Base-by-base conservation (phyloP, 2,888 invertebrate genomes). In the Noctua pronuba region DNA sequence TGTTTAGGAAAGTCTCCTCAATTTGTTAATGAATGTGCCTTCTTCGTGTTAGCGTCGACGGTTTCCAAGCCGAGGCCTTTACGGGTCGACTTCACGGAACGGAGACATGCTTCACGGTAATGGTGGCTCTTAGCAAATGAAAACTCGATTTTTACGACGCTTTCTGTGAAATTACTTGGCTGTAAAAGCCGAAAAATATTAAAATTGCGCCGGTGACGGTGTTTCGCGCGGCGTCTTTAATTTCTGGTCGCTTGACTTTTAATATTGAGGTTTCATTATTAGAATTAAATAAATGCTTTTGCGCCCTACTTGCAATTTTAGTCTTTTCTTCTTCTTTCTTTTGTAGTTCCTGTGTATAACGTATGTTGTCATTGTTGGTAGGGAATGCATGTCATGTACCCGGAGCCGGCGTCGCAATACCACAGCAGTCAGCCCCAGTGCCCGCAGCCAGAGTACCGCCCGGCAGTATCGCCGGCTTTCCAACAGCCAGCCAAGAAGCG, bases 381-480 rank as follows among this genome's bases (percentile, higher is more conserved):
- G 98, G 98, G 98, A 98, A 98, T 98, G 98, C 98, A 97, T 98
- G 98, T 98, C 98, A 98, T 98, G 98, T 98, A 98, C 98, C 98
- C 98, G 93, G 97, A 96, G 94, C 94, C 93, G 95, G 91, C 93
- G 93, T 93, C 93, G 92, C 95, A 94, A 93, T 95, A 96, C 94
- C 95, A 94, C 95, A 95, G 92, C 94, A 96, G 93, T 95, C 94
- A 95, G 93, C 94, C 94, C 87, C 92, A 92, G 92, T 92, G 91
- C 94, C 90, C 91, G 88, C 95, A 94, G 91, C 91, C 92, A 77
- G 92, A 94, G 75, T 93, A 93, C 92, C 94, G 93, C 92, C 92
- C 94, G 95, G 95, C 94, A 88, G 88, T 88, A 90, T 94, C 95
- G 94, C 95, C 96, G 95, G 93, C 93, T 78, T 93, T 91, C 82